phyloP scores from a whole-genome alignment of 2,888 invertebrate species.

The Acanthosepion esculentum region DNA sequence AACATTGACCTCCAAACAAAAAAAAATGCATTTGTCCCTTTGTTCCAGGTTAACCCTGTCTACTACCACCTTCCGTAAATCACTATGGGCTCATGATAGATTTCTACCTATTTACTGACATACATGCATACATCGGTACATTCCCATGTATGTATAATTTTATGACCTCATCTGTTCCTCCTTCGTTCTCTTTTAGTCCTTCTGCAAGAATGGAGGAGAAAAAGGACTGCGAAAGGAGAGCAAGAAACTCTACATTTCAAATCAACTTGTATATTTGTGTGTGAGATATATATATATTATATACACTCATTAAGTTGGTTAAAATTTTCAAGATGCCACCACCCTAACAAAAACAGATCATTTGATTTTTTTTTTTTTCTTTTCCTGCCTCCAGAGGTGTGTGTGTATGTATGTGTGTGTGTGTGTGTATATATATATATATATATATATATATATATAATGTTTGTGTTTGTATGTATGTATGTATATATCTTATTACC shows the following conservation, averaged over 20 bases:
- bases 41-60: no score
- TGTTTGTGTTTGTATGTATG: neutral
- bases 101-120: neutral
- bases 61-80: neutral
- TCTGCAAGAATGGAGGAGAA: no score
- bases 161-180: neutral
- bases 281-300: constrained; percentile 24
- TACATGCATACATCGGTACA: neutral
- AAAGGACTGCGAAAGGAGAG: neutral
- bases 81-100: neutral
- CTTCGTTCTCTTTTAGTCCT: no score
- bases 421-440: neutral
- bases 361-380: neutral
- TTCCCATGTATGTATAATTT: neutral
- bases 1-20: no score
- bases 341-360: neutral
- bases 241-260: neutral
- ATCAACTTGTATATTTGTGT: neutral
- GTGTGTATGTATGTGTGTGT: no score
- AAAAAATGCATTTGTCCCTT: no score
- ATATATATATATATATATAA: constrained; percentile 24
- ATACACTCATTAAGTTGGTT: neutral
- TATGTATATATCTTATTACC: neutral
- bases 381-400: neutral
- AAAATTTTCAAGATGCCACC: neutral